Evolutionary conservation across 2,888 invertebrate species (phyloP), one percentile per base, ranked within the genome.

Genomic region (Chelonus formosanus): DNA sequence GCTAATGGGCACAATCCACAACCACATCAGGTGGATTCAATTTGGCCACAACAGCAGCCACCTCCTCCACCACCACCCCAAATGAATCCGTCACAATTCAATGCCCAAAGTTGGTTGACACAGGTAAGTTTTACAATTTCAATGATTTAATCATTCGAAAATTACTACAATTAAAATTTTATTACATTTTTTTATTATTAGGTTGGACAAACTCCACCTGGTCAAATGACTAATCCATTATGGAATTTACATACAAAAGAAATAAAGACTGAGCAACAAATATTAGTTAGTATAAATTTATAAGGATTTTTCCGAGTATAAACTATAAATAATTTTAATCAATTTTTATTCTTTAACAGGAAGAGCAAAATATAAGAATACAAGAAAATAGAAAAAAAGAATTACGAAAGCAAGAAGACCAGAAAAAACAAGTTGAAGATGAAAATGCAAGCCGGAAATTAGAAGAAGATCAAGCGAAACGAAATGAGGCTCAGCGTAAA

Each of bases 261-360:
- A 70, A 85, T 86, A 76, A 86, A 85, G 80, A 85, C 86, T 72
- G 86, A 86, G 70, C 85, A 86, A 71, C 85, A 86, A 73, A 85
- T 86, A 72, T 74, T 86, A 75, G 85, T 85, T 74, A 79, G 76
- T 76, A 64, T 57, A 3, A 6, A 40, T 40, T 20, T 20, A 20
- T 20, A 20, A 20, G 1, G 2, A 20, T 20, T 20, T 20, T 20
- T 20, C 2, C 20, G 20, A 20, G 20, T 20, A 20, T 20, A 20
- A 20, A 20, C 20, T 20, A 1, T 20, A 20, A 20, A 20, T 20
- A 20, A 20, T 20, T 20, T 20, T 20, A 20, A 20, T 20, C 20
- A 20, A 20, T 60, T 54, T 40, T 4, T 62, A 45, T 65, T 45
- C 8, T 20, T 8, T 10, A 44, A 20, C 54, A 79, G 79, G 77